These are phyloP conservation scores for Peromyscus eremicus DNA, from an alignment of 2,797 vertebrate species.

Conservation along the genomic window DNA sequence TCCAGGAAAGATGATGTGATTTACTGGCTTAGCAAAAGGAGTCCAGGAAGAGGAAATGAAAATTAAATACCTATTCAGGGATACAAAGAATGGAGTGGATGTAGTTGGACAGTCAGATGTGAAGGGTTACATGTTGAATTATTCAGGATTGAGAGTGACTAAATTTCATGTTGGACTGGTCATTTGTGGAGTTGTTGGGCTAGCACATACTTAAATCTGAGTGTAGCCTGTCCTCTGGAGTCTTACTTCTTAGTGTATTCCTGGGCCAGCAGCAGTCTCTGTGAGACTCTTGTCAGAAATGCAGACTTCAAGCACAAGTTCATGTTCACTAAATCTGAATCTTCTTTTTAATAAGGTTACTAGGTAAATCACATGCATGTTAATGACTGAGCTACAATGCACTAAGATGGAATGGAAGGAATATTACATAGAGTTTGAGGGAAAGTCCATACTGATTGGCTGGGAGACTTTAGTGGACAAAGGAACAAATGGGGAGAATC, in stretches of 20 bases:
- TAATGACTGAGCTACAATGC: not conserved
- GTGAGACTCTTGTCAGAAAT: not conserved
- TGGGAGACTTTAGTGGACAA: not conserved
- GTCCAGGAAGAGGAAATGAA: conserved; percentile 43
- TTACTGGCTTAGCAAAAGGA: conserved; percentile 28
- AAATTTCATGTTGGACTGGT: not conserved
- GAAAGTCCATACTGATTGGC: not conserved
- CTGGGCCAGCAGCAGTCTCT: not conserved
- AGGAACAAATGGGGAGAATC: not conserved
- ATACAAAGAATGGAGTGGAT: not conserved
- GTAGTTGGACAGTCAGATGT: not conserved
- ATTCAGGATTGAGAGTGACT: not conserved
- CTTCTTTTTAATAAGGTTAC: not conserved
- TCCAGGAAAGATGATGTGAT: not conserved
- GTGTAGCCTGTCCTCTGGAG: not conserved
- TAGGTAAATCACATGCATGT: not conserved
- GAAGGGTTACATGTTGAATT: not conserved
- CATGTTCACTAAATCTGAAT: not conserved
- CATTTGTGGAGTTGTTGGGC: not conserved
- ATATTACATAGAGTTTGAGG: not conserved
- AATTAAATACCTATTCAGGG: conserved; percentile 2
- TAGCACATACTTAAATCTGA: not conserved
- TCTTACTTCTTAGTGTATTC: not conserved
- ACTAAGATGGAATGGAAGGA: not conserved
- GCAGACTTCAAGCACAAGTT: not conserved